Base-by-base conservation (phyloP, 2,797 vertebrate genomes). In the Acanthis flammea region DNA sequence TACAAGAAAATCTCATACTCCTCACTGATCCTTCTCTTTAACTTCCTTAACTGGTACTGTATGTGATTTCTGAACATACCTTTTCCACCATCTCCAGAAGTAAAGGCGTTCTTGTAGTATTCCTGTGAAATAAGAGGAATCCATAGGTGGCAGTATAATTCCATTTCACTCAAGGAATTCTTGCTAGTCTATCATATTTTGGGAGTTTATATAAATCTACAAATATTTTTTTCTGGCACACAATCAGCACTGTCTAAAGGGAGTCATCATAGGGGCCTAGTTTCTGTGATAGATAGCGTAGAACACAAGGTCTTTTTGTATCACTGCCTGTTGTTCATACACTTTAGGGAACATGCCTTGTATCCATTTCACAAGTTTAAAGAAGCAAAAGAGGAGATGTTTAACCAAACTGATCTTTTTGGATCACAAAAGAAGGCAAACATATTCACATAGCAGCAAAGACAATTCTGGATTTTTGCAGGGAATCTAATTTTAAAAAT, bases 51-150 rank as follows among this genome's bases (percentile, higher is more conserved):
- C 4, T 10, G 75, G 44, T 4, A 41, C 3, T 8, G 42, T 66
- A 39, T 5, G 25, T 14, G 31, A 74, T 75, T 90, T 70, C 72
- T 58, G 47, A 44, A 92, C 94, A 0, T 97, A 99, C 99, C 99
- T 98, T 98, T 98, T 82, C 98, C 98, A 80, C 99, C 99, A 90
- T 99, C 99, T 73, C 99, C 99, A 9, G 99, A 99, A 19, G 99
- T 99, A 80, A 99, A 99, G 85, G 99, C 99, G 28, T 98, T 99
- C 86, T 98, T 98, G 96, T 98, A 99, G 95, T 97, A 92, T 50
- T 99, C 99, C 99, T 99, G 97, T 33, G 77, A 96, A 95, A 94
- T 66, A 97, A 76, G 79, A 86, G 9, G 30, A 45, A 82, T 92
- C 95, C 14, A 7, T 92, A 97, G 97, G 92, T 92, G 97, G 93